These are phyloP conservation scores for Leucophenga montana DNA, from an alignment of 2,888 invertebrate genomes.

Conservation along the genomic window DNA sequence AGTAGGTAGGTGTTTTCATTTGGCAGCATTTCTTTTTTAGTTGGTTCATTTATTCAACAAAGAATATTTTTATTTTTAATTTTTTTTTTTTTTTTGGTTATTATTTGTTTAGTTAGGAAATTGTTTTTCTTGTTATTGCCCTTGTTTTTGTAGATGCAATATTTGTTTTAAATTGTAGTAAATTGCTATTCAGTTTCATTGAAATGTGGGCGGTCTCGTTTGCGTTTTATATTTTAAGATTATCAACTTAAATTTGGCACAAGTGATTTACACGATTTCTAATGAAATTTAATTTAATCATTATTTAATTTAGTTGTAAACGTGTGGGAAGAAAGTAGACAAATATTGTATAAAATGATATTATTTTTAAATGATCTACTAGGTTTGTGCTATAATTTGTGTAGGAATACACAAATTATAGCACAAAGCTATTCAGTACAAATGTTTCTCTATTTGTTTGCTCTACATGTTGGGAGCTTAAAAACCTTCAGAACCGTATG, in stretches of 20 bases:
- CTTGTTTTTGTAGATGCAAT: neutral
- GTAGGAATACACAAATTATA: no score
- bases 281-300: no score
- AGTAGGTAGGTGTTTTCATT: constrained; percentile 14
- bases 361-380: no score
- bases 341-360: no score
- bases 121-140: neutral
- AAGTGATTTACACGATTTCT: constrained; percentile 4
- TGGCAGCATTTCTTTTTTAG: neutral
- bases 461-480: no score
- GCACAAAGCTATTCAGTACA: no score
- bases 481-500: no score
- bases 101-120: neutral
- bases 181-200: constrained; percentile 9
- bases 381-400: no score
- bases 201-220: constrained; percentile 4
- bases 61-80: no score
- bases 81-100: neutral
- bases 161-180: constrained; percentile 17
- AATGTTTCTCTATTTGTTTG: no score
- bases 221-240: neutral
- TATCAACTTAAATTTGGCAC: neutral
- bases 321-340: no score
- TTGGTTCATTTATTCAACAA: neutral
- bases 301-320: no score